Evolutionary conservation across 2,113 vertebrate species (phyloP).

Genomic region (Mesitornis unicolor): DNA sequence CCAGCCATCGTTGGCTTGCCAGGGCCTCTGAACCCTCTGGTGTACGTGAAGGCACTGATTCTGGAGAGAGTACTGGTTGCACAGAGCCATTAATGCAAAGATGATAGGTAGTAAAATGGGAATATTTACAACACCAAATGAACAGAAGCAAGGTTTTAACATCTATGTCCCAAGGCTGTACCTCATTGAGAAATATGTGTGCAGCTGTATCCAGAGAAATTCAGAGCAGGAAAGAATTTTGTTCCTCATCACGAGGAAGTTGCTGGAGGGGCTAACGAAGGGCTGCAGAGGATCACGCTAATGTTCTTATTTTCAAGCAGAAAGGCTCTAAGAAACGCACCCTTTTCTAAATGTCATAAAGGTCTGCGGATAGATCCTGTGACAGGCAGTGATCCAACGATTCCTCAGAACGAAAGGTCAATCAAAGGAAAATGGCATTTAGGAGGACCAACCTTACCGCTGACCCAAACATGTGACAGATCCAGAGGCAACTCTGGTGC

Average conservation of each 20-base stretch:
- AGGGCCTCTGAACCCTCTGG: neutral
- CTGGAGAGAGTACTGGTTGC: neutral
- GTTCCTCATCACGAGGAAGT: neutral
- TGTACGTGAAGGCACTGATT: neutral
- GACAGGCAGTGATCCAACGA: constrained; percentile 54
- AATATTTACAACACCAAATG: neutral
- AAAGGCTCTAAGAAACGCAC: constrained; percentile 2
- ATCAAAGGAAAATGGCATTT: constrained; percentile 67
- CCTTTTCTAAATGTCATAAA: constrained; percentile 50
- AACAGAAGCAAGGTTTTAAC: neutral
- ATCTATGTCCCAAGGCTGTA: neutral
- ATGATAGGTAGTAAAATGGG: neutral
- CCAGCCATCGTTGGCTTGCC: neutral
- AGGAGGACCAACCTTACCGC: constrained; percentile 32
- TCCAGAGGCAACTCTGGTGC: constrained; percentile 39
- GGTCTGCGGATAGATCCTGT: constrained; percentile 44
- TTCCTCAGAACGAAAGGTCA: constrained; percentile 68
- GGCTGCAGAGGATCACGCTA: neutral
- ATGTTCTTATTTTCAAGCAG: neutral
- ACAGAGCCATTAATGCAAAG: neutral
- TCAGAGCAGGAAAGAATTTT: neutral
- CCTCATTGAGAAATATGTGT: neutral
- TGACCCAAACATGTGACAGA: constrained; percentile 51
- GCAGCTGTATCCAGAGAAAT: neutral
- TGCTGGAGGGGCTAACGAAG: neutral